Conservation (phyloP, 2,113 vertebrate genomes). For the Ivindomyrus marchei region DNA sequence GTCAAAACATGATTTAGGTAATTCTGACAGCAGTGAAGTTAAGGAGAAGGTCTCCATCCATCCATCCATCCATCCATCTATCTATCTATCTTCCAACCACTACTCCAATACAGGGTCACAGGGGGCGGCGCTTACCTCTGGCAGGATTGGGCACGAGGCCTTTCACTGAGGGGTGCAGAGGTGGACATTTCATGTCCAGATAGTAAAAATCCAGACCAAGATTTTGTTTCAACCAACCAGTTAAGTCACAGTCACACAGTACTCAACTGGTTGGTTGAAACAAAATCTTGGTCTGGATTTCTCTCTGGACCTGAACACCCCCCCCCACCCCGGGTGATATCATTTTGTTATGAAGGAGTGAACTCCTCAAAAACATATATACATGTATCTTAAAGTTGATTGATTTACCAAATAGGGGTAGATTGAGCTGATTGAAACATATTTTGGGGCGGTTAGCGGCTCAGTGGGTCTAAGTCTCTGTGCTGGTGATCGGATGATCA, state of each 20-base stretch:
- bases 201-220: background rate
- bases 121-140: background rate
- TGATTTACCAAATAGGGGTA: background rate
- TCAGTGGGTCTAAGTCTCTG: too few relatives aligned
- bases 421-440: background rate
- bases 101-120: background rate
- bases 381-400: background rate
- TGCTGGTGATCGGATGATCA: too few relatives aligned
- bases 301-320: background rate
- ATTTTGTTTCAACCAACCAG: background rate
- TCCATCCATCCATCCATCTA: background rate
- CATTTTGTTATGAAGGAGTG: background rate
- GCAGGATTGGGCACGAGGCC: background rate
- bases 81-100: background rate
- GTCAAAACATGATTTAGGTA: background rate
- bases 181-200: background rate
- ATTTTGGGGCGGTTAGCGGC: background rate
- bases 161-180: background rate
- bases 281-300: background rate
- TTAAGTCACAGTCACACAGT: background rate
- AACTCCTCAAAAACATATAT: background rate
- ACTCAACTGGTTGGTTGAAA: background rate
- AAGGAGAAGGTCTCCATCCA: background rate
- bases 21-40: background rate
- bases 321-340: background rate